Percentiles rank a stretch among this genome's conserved stretches.
These are phyloP conservation scores for Pseudois nayaur DNA, from an alignment of 2,113 vertebrate genomes.

Conservation along the genomic window DNA sequence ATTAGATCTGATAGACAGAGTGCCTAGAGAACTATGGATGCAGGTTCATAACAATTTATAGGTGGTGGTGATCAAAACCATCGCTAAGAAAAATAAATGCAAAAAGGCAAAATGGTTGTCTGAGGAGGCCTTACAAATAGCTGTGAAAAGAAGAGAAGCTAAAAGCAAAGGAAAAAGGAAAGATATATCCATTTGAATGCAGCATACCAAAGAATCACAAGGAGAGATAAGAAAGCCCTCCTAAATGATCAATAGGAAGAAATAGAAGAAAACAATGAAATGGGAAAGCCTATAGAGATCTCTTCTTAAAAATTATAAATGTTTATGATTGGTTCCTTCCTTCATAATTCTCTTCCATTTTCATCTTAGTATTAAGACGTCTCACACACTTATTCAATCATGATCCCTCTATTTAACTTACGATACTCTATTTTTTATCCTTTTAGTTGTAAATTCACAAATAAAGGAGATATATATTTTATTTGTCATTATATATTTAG, in stretches of 20 bases:
- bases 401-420: not conserved
- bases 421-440: not conserved
- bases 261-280: not conserved
- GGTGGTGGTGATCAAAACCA: not conserved
- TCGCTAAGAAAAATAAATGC: not conserved
- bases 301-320: not conserved
- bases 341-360: not conserved
- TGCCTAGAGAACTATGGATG: not conserved
- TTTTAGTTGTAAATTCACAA: not conserved
- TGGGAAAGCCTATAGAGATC: not conserved
- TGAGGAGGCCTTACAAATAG: not conserved
- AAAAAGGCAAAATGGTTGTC: not conserved
- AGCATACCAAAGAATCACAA: not conserved
- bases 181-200: not conserved
- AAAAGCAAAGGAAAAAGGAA: not conserved
- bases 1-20: not conserved
- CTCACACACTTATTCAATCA: not conserved
- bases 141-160: not conserved
- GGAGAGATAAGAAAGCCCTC: not conserved
- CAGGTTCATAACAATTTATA: not conserved
- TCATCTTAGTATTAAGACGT: not conserved
- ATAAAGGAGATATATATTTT: not conserved
- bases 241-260: not conserved
- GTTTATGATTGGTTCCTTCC: not conserved
- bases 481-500: not conserved